Conservation (phyloP, 2,888 invertebrate species). For the Pristionchus arcanus region DNA sequence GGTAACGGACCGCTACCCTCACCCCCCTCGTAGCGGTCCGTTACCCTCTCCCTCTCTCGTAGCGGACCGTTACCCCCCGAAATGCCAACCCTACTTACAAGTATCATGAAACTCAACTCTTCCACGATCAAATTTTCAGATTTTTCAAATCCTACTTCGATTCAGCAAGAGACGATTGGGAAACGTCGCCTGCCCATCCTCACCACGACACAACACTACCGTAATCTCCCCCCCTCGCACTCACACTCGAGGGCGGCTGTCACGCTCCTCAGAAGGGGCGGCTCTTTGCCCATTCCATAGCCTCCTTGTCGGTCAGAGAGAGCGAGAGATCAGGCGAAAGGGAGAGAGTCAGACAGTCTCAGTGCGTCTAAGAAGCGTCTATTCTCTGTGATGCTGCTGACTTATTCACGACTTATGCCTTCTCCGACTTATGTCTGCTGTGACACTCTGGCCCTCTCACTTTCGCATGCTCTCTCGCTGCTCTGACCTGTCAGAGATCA, state of each 20-base stretch:
- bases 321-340: neutral
- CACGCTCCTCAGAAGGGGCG: constrained; percentile 8
- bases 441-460: neutral
- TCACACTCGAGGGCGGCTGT: neutral
- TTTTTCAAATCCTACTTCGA: neutral
- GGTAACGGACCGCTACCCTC: no score
- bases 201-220: constrained; percentile 3
- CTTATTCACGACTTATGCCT: constrained; percentile 42
- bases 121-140: no score
- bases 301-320: neutral
- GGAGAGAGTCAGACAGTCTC: neutral
- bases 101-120: neutral
- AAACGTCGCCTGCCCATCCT: neutral
- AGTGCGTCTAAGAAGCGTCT: neutral
- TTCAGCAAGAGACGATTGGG: neutral
- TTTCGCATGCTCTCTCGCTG: neutral
- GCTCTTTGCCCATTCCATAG: neutral
- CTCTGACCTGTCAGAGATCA: neutral
- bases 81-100: no score
- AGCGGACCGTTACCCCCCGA: no score
- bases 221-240: neutral
- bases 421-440: neutral
- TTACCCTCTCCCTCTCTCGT: no score
- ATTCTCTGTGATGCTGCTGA: neutral
- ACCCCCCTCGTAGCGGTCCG: no score